Percentiles rank a stretch among this genome's conserved stretches.
phyloP scores from a whole-genome alignment of 2,888 invertebrate genomes.

The Tachina grossa region DNA sequence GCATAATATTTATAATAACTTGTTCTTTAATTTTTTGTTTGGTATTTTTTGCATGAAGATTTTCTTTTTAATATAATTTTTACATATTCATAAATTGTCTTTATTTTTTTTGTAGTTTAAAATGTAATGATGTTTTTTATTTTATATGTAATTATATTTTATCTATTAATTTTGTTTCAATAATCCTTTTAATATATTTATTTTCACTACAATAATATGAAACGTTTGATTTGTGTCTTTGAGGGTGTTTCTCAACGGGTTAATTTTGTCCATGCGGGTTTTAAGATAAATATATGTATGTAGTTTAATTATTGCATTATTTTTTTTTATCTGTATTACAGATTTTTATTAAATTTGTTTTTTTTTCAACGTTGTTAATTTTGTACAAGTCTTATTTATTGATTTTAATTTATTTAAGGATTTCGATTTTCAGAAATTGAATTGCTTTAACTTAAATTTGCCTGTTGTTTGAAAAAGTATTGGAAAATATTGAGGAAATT shows the following conservation, averaged over 20 bases:
- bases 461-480: not conserved
- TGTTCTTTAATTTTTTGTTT: slow-evolving; percentile 48
- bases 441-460: slow-evolving; percentile 21
- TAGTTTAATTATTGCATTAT: slow-evolving; percentile 44
- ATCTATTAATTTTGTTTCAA: slow-evolving; percentile 40
- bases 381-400: slow-evolving; percentile 45
- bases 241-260: slow-evolving; percentile 40
- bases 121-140: slow-evolving; percentile 58
- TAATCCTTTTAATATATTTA: slow-evolving; percentile 33
- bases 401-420: not conserved
- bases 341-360: slow-evolving; percentile 37
- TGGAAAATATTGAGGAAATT: slow-evolving; percentile 8
- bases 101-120: slow-evolving; percentile 58
- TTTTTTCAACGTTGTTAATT: slow-evolving; percentile 37
- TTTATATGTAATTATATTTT: slow-evolving; percentile 24
- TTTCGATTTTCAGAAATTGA: slow-evolving; percentile 7
- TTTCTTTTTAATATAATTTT: slow-evolving; percentile 49
- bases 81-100: slow-evolving; percentile 63
- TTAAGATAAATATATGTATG: slow-evolving; percentile 26
- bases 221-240: slow-evolving; percentile 54
- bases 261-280: slow-evolving; percentile 50
- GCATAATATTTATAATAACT: slow-evolving; percentile 71
- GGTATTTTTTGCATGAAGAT: slow-evolving; percentile 57
- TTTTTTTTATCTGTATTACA: not conserved
- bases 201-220: slow-evolving; percentile 66